Percentiles rank a stretch among this genome's conserved stretches.
These are phyloP conservation scores for Ichneumoninae sp. DNA, from an alignment of 2,888 invertebrate genomes.

Conservation along the genomic window DNA sequence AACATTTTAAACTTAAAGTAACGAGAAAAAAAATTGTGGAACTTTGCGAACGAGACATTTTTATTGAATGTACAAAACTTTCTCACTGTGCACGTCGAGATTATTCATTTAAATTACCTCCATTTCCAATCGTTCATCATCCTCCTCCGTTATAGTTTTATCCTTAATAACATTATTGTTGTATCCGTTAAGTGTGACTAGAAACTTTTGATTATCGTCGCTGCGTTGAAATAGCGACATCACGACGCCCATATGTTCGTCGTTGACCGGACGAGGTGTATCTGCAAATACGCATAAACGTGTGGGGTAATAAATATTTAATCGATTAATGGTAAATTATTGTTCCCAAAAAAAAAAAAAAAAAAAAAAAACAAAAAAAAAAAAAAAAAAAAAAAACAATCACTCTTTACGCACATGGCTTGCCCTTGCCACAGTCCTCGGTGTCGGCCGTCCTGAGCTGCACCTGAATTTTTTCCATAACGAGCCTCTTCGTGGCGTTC, in stretches of 20 bases:
- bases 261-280: constrained; percentile 74
- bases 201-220: constrained; percentile 81
- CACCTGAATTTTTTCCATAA: constrained; percentile 82
- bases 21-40: not conserved
- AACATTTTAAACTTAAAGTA: not conserved
- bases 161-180: constrained; percentile 79
- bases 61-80: not conserved
- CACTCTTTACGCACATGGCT: constrained; percentile 77
- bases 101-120: constrained; percentile 73
- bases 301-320: not conserved
- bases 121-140: constrained; percentile 76
- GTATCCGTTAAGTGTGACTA: constrained; percentile 82
- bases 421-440: constrained; percentile 67
- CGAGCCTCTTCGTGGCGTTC: constrained; percentile 79
- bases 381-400: not conserved
- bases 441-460: constrained; percentile 75
- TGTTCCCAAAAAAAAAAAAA: not conserved
- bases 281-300: constrained; percentile 69
- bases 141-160: constrained; percentile 76
- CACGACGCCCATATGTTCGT: constrained; percentile 81
- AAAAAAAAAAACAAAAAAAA: not conserved
- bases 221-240: constrained; percentile 82
- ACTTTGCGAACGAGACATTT: not conserved
- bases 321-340: not conserved
- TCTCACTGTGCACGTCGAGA: constrained; percentile 12